Conservation (phyloP, 2,888 invertebrate species). For the Drosophila greeni region DNA sequence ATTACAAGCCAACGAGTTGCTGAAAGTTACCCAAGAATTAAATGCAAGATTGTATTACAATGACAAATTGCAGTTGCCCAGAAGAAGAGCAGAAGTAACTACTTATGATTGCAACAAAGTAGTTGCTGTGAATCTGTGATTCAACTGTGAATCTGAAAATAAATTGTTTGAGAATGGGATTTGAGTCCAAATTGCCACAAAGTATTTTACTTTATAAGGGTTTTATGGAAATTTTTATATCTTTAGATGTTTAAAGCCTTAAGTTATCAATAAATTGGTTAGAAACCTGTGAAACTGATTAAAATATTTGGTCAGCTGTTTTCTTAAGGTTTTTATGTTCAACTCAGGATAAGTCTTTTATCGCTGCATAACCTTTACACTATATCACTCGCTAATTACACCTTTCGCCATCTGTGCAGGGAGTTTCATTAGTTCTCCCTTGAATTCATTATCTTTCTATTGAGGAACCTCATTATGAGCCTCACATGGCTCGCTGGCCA, state of each 20-base stretch:
- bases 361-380: slow-evolving; percentile 16
- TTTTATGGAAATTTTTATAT: neutral
- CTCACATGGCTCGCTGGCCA: slow-evolving; percentile 12
- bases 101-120: slow-evolving; percentile 39
- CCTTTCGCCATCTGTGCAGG: slow-evolving; percentile 16
- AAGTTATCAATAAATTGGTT: neutral
- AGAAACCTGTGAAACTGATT: neutral
- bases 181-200: no score
- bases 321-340: neutral
- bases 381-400: slow-evolving; percentile 37
- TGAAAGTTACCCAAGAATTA: slow-evolving; percentile 48
- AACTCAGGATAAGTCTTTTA: neutral
- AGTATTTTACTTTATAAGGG: no score
- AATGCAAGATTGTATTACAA: slow-evolving; percentile 56
- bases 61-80: slow-evolving; percentile 47
- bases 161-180: neutral
- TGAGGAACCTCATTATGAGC: slow-evolving; percentile 36
- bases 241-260: neutral
- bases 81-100: slow-evolving; percentile 16
- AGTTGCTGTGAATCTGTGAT: slow-evolving; percentile 9
- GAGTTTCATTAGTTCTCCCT: slow-evolving; percentile 27
- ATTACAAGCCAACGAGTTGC: slow-evolving; percentile 32
- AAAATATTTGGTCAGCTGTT: no score
- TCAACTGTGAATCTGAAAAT: slow-evolving; percentile 8
- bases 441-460: slow-evolving; percentile 38